A percentile compares a stretch with the other conserved stretches of the same genome.
Evolutionary conservation across 2,888 invertebrate genomes (phyloP).

Genomic region (Cancer borealis): DNA sequence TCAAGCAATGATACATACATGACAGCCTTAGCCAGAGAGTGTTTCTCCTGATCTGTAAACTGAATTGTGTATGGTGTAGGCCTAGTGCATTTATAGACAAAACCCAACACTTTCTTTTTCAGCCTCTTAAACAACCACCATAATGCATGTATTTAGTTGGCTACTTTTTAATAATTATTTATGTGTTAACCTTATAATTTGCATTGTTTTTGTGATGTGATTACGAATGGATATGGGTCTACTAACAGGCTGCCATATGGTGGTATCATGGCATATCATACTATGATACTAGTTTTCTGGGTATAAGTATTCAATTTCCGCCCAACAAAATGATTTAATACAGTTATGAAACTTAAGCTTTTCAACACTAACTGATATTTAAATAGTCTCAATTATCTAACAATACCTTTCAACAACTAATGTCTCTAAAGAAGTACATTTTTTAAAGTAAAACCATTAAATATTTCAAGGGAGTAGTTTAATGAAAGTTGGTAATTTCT

Average conservation of each 20-base stretch:
- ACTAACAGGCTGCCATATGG: no score
- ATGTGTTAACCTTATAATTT: background rate
- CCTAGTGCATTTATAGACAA: background rate
- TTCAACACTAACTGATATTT: background rate
- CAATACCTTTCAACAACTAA: no score
- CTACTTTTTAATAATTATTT: background rate
- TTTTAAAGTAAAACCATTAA: no score
- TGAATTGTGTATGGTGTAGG: background rate
- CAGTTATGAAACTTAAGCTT: no score
- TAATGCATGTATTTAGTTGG: background rate
- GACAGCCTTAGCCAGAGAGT: background rate
- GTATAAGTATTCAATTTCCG: no score
- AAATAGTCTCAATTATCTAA: background rate
- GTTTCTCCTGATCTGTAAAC: background rate
- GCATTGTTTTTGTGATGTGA: background rate
- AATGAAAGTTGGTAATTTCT: no score
- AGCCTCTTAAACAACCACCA: background rate
- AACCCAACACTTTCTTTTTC: background rate
- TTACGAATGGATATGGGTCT: background rate
- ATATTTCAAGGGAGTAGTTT: no score
- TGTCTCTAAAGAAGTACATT: no score
- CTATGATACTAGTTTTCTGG: no score
- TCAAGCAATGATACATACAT: background rate
- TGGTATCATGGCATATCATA: no score
- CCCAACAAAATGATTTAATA: no score